Base-by-base conservation (phyloP, 2,797 vertebrate species). In the Cephalopachus bancanus region DNA sequence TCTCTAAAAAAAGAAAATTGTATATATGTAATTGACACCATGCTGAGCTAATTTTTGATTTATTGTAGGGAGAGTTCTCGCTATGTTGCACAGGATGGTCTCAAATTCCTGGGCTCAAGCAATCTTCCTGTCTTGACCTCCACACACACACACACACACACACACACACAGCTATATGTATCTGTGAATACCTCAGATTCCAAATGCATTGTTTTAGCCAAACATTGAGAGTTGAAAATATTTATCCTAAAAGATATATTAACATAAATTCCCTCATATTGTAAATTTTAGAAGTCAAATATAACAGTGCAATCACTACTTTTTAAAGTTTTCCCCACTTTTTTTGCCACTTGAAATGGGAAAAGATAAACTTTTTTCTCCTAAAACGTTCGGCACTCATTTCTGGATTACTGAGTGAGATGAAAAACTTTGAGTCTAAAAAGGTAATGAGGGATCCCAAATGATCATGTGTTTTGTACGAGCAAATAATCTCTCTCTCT, bases 391-490 rank as follows among this genome's bases (percentile, higher is more conserved):
- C 83, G 71, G 9, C 26, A 55, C 19, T 7, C 37, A 33, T 69
- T 96, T 94, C 33, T 91, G 62, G 26, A 62, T 92, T 94, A 89
- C n/a, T 64, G 30, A 91, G 30, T 51, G 57, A 20, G 55, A 80
- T 37, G 87, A 95, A 93, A 24, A 87, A 10, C 92, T 80, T 53
- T 30, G 8, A 26, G 80, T 83, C 37, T 65, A 69, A 15, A 86
- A 95, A 65, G 60, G 11, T 62, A 91, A 72, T 7, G 33, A 91
- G 17, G 12, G 3, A 55, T 44, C n/a, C 81, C 26, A 28, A 74
- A 75, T 53, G 37, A 59, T 78, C 26, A 44, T 53, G 59, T 9
- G 37, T 51, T 59, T 60, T 59, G 51, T 87, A 87, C 87, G 65
- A 87, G n/a, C 49, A 83, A 89, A 78, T 37, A 33, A 62, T 55